Evolutionary conservation across 1,140 invertebrate species (phyloP).

Genomic region (Myzus persicae): DNA sequence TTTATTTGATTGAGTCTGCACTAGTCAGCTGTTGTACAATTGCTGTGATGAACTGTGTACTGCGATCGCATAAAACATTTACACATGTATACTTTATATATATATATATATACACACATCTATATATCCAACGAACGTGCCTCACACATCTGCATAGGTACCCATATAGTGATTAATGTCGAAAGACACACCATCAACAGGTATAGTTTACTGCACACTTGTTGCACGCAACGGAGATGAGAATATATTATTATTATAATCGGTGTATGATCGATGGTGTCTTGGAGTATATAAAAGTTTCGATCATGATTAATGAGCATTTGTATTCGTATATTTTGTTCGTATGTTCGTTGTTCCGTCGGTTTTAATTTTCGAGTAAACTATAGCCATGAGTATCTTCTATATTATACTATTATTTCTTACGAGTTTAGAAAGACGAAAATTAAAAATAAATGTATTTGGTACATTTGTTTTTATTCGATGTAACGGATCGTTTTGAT

Average conservation of each 20-base stretch:
- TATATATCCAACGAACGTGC: not conserved
- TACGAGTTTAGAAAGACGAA: not conserved
- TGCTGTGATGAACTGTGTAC: not conserved
- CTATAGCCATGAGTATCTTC: no score
- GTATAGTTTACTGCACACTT: not conserved
- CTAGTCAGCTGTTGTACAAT: not conserved
- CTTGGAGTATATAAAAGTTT: not conserved
- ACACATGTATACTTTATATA: no score
- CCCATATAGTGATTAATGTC: not conserved
- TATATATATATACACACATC: not conserved
- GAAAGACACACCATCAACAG: slow-evolving; percentile 2
- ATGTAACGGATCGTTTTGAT: not conserved
- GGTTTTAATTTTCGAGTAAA: not conserved
- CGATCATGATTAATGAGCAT: not conserved
- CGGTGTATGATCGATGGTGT: not conserved
- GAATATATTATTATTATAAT: not conserved
- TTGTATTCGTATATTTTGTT: not conserved
- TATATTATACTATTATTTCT: no score
- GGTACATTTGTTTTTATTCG: not conserved
- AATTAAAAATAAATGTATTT: not conserved
- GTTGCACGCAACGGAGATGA: not conserved
- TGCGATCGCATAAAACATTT: not conserved
- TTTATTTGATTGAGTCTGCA: not conserved
- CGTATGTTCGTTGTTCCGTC: not conserved
- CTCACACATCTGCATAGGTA: not conserved